phyloP scores from a whole-genome alignment of 92 coral and sea anemone genomes.

The Siderastrea siderea region DNA sequence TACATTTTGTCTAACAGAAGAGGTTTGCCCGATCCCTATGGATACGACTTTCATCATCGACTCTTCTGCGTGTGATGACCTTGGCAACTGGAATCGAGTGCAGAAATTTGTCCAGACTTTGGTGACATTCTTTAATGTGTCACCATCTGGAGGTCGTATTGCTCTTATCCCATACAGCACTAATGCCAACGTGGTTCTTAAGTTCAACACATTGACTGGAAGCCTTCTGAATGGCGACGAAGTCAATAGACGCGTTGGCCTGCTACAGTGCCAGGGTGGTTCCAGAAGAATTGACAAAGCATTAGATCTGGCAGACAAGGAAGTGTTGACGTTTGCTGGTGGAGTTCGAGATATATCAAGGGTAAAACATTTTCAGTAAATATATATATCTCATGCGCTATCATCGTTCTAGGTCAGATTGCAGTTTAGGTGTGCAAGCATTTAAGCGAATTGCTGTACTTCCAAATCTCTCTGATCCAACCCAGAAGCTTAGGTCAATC shows the following conservation, averaged over 20 bases:
- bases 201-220: conserved; percentile 79
- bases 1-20: conserved; percentile 25
- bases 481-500: too few relatives aligned
- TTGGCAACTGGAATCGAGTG: conserved; percentile 74
- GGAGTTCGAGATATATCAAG: conserved; percentile 56
- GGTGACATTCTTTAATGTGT: conserved; percentile 70
- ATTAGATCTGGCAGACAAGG: conserved; percentile 77
- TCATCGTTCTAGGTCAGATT: too few relatives aligned
- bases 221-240: conserved; percentile 62
- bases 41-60: conserved; percentile 85
- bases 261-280: conserved; percentile 72
- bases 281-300: conserved; percentile 83
- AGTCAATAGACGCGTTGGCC: conserved; percentile 67
- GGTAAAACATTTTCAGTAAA: not conserved
- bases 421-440: too few relatives aligned
- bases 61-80: conserved; percentile 81
- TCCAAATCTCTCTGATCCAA: too few relatives aligned
- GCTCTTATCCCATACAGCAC: conserved; percentile 72
- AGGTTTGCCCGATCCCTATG: conserved; percentile 71
- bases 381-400: too few relatives aligned
- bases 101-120: conserved; percentile 72
- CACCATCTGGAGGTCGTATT: conserved; percentile 70
- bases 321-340: conserved; percentile 70
- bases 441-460: too few relatives aligned
- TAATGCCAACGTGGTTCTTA: conserved; percentile 65